Percentiles rank a stretch among this genome's conserved stretches.
Evolutionary conservation across 2,888 invertebrate genomes (phyloP).

Genomic region (Chalcis sispes): DNA sequence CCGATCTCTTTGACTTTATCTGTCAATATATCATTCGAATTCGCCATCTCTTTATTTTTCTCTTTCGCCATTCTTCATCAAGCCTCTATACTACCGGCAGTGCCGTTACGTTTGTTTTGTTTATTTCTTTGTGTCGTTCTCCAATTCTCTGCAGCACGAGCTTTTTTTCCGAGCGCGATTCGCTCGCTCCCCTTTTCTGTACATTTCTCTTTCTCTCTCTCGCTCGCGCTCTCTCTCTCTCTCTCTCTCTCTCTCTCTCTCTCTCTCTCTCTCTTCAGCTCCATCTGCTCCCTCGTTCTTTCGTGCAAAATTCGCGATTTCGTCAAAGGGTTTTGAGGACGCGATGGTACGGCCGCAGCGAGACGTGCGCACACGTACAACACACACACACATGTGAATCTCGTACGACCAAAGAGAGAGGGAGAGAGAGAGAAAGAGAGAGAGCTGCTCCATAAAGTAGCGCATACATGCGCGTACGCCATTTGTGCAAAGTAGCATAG

Average conservation of each 20-base stretch:
- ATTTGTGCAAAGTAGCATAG: conserved; percentile 15
- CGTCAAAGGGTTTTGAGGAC: conserved; percentile 40
- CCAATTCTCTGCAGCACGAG: too few relatives aligned
- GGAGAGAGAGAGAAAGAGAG: too few relatives aligned
- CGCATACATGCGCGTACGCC: neutral
- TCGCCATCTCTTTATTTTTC: neutral
- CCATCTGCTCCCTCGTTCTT: neutral
- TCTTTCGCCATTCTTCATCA: neutral
- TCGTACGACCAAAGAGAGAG: neutral
- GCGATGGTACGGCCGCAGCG: neutral
- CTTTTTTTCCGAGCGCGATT: too few relatives aligned
- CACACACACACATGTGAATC: neutral
- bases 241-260: conserved; percentile 6
- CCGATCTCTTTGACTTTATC: conserved; percentile 23
- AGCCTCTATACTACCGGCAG: neutral
- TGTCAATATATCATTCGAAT: conserved; percentile 17
- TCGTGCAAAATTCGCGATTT: conserved; percentile 16
- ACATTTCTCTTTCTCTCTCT: too few relatives aligned
- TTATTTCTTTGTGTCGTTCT: too few relatives aligned
- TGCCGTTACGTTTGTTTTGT: too few relatives aligned
- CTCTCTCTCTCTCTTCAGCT: neutral
- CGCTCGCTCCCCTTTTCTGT: too few relatives aligned
- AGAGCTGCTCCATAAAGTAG: conserved; percentile 9
- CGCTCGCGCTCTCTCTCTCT: neutral
- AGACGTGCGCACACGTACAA: neutral